Conservation (phyloP, 2,797 vertebrate genomes). For the Carcharodon carcharias region DNA sequence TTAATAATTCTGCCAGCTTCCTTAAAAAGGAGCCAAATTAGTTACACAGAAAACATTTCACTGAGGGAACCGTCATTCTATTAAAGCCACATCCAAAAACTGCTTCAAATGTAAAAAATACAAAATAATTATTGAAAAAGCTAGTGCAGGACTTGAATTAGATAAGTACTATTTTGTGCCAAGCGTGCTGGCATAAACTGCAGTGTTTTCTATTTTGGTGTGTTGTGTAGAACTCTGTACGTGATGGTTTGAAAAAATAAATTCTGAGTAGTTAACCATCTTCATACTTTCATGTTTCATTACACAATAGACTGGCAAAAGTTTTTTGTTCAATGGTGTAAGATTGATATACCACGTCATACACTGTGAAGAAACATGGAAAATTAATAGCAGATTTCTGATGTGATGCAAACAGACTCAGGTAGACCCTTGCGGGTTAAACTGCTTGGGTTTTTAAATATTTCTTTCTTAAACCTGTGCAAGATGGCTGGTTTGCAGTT, state of each 20-base stretch:
- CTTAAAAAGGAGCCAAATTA: slow-evolving; percentile 16
- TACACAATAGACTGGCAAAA: background rate
- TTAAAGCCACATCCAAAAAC: slow-evolving; percentile 14
- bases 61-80: slow-evolving; percentile 10
- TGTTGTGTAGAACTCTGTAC: background rate
- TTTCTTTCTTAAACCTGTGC: slow-evolving; percentile 9
- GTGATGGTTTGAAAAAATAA: slow-evolving; percentile 11
- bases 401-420: background rate
- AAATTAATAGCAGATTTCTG: slow-evolving; percentile 22
- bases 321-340: slow-evolving; percentile 11
- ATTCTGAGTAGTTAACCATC: background rate
- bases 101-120: background rate
- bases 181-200: background rate
- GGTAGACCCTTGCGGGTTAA: background rate
- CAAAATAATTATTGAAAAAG: background rate
- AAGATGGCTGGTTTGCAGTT: slow-evolving; percentile 23
- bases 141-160: background rate
- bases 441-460: background rate
- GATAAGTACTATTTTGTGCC: slow-evolving; percentile 19
- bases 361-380: background rate
- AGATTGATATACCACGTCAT: slow-evolving; percentile 9
- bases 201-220: background rate
- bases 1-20: slow-evolving; percentile 32
- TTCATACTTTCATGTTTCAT: background rate
- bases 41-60: slow-evolving; percentile 21